phyloP scores from a whole-genome alignment of 2,888 invertebrate species.

The Drosophila robusta region DNA sequence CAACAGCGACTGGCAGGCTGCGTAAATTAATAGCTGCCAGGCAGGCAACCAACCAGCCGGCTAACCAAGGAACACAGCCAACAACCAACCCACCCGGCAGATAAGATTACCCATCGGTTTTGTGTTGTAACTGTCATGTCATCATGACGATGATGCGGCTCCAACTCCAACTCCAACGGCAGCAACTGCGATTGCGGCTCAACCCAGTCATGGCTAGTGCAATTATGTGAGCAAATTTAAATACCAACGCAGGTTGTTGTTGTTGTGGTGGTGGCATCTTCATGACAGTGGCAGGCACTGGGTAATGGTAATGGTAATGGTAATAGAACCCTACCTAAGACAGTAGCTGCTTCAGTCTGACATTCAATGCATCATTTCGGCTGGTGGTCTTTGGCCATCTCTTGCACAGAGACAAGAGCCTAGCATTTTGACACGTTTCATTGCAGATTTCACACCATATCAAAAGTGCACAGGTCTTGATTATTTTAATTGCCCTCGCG shows the following conservation, averaged over 20 bases:
- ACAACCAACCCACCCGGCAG: slow-evolving; percentile 37
- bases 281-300: slow-evolving; percentile 32
- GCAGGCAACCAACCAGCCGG: slow-evolving; percentile 54
- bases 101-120: slow-evolving; percentile 68
- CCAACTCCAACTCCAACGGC: slow-evolving; percentile 31
- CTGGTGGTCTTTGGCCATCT: slow-evolving; percentile 61
- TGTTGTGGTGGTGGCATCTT: slow-evolving; percentile 28
- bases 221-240: slow-evolving; percentile 82
- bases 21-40: slow-evolving; percentile 80
- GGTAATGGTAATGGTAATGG: slow-evolving; percentile 19
- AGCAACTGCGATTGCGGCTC: slow-evolving; percentile 21
- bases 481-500: slow-evolving; percentile 69
- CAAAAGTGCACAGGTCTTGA: slow-evolving; percentile 58
- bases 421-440: slow-evolving; percentile 72
- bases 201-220: slow-evolving; percentile 62
- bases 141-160: slow-evolving; percentile 77
- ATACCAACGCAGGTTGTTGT: slow-evolving; percentile 60
- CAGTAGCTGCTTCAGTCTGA: slow-evolving; percentile 68
- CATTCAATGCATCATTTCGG: slow-evolving; percentile 79
- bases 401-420: slow-evolving; percentile 10
- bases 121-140: slow-evolving; percentile 80
- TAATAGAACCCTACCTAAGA: slow-evolving; percentile 57
- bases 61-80: slow-evolving; percentile 13
- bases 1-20: slow-evolving; percentile 79
- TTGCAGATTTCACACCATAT: slow-evolving; percentile 73